Base-by-base conservation (phyloP, 2,797 vertebrate genomes). In the Eleutherodactylus coqui region DNA sequence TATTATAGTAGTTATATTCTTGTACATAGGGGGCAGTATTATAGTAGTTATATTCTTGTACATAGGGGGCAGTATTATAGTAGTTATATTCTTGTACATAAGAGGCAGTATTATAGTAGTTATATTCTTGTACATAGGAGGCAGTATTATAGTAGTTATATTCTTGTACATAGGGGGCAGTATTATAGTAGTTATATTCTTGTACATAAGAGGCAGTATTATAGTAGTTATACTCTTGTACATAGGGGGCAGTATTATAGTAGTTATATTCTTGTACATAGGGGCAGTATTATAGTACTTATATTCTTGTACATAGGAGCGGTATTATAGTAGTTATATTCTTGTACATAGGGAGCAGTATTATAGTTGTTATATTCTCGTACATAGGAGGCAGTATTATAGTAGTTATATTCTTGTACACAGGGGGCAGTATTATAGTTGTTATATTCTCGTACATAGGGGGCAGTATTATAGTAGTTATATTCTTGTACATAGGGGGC, bases 151-250 rank as follows among this genome's bases (percentile, higher is more conserved):
- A 32, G 27, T 55, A 64, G 62, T 34, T 64, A 34, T 64, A 64
- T 64, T 64, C 62, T 64, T 34, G 62, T 64, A 64, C 27, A 64
- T 55, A 55, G 29, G 60, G 2, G n/a, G 62, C 14, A 64, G 62
- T 64, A 64, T 64, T 64, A 64, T 64, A 64, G 62, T 64, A 64
- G 62, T 34, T 64, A 64, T 64, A 64, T 64, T 64, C 62, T 34
- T 64, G 62, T 64, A 64, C 27, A 64, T 34, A 34, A 32, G 62
- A 9, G 5, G 62, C 14, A 64, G 62, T 64, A 64, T 64, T 64
- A 64, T 64, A 64, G 62, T 64, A 64, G 62, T 34, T 64, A 64
- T 64, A 64, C 34, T 64, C 62, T 34, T 64, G 62, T 64, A 64
- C 27, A 64, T 34, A 34, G 62, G 62, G 9, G 5, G 51, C 29